Conservation (phyloP, 2,888 invertebrate genomes). For the Pyrrhia umbra region DNA sequence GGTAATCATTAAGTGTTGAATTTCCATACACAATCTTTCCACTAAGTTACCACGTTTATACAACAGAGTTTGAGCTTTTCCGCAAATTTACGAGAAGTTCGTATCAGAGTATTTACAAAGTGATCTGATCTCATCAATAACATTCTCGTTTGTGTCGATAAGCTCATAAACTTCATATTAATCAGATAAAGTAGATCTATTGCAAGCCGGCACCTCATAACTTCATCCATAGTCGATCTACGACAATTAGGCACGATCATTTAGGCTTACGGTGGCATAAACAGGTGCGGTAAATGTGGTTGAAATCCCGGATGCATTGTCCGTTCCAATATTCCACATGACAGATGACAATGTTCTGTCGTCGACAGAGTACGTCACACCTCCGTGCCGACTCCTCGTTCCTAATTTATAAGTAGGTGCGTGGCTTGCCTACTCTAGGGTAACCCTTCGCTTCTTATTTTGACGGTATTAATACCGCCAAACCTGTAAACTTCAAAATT, state of each 20-base stretch:
- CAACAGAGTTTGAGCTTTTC: background rate
- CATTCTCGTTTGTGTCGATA: background rate
- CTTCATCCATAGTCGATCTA: constrained; percentile 35
- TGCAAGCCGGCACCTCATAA: constrained; percentile 8
- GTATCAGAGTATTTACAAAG: constrained; percentile 1
- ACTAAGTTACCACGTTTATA: constrained; percentile 13
- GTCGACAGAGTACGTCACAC: constrained; percentile 44
- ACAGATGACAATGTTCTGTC: constrained; percentile 60
- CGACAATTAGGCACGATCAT: constrained; percentile 31
- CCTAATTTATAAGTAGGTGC: constrained; percentile 55
- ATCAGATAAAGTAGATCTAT: background rate
- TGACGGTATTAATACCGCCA: constrained; percentile 7
- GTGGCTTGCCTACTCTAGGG: constrained; percentile 10
- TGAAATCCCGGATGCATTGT: constrained; percentile 62
- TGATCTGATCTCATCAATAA: constrained; percentile 13
- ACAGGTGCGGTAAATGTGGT: constrained; percentile 53
- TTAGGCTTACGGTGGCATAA: constrained; percentile 28
- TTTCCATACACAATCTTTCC: constrained; percentile 11
- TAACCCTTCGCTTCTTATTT: constrained; percentile 8
- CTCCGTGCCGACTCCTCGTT: constrained; percentile 31
- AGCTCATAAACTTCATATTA: background rate
- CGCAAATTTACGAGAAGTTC: background rate
- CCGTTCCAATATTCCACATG: constrained; percentile 34
- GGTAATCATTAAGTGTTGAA: constrained; percentile 25
- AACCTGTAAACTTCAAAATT: background rate